Conservation (phyloP, 2,797 vertebrate genomes). For the Alosa sapidissima region DNA sequence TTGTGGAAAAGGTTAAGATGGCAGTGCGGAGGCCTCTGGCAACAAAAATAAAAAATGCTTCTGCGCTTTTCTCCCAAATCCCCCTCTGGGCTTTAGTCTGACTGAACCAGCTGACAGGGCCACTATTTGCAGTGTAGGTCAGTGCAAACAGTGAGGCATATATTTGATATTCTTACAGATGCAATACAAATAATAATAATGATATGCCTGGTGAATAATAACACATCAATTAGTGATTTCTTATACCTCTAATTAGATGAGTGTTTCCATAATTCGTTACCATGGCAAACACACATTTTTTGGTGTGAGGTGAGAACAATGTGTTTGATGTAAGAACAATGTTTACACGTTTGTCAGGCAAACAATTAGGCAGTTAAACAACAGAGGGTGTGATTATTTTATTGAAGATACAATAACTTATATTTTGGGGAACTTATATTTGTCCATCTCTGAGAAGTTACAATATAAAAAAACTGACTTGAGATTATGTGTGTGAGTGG, state of each 20-base stretch:
- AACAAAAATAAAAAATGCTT: background rate
- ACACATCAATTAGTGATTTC: background rate
- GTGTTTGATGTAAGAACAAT: background rate
- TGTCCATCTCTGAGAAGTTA: no score
- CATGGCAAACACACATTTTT: background rate
- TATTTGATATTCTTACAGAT: conserved; percentile 59
- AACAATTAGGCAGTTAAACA: background rate
- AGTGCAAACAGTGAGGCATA: conserved; percentile 71
- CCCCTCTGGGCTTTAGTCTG: conserved; percentile 49
- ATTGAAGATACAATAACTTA: background rate
- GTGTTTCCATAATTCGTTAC: background rate
- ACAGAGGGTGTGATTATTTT: no score
- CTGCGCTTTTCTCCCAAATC: background rate
- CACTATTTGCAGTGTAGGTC: conserved; percentile 68
- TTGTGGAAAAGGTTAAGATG: conserved; percentile 77
- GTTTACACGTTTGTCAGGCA: background rate
- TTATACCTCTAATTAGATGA: background rate
- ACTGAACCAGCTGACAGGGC: conserved; percentile 66
- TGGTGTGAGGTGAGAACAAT: background rate
- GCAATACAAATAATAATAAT: background rate
- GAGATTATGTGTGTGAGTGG: background rate
- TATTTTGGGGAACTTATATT: no score
- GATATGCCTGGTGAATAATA: background rate
- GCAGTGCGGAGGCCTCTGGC: conserved; percentile 60
- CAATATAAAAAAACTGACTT: background rate